A percentile compares a stretch with the other conserved stretches of the same genome.
phyloP scores from a whole-genome alignment of 2,888 invertebrate species.

The Proisotoma minuta region DNA sequence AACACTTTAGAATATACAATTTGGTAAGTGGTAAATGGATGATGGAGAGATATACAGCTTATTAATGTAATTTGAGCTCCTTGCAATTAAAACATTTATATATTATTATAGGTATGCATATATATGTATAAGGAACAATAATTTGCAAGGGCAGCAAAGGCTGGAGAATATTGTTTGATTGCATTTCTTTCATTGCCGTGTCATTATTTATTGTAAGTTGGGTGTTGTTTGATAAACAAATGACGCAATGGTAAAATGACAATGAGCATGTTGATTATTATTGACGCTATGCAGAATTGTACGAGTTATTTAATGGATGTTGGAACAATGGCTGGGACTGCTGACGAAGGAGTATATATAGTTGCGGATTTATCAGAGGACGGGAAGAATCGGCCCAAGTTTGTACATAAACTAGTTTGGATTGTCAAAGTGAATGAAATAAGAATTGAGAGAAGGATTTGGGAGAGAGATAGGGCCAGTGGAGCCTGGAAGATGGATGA shows the following conservation, averaged over 20 bases:
- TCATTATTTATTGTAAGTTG: constrained; percentile 9
- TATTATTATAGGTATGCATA: background rate
- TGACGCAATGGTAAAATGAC: constrained; percentile 12
- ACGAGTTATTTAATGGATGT: background rate
- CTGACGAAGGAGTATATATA: constrained; percentile 4
- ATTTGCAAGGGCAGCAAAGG: background rate
- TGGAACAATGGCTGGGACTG: background rate
- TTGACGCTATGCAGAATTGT: background rate
- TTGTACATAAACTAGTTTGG: constrained; percentile 4
- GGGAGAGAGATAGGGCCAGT: constrained; percentile 11
- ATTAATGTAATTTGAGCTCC: constrained; percentile 1
- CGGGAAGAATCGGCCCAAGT: background rate
- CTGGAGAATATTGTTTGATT: background rate
- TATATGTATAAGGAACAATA: background rate
- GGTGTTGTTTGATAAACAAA: constrained; percentile 16
- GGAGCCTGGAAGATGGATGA: constrained; percentile 18
- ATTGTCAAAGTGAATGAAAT: constrained; percentile 16
- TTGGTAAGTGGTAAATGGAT: too few relatives aligned
- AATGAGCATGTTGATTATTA: background rate
- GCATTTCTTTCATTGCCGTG: background rate
- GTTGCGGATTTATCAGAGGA: constrained; percentile 5
- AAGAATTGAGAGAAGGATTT: constrained; percentile 12
- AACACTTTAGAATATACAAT: too few relatives aligned
- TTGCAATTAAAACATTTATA: background rate
- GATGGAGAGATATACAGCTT: too few relatives aligned